Conservation (phyloP, 2,113 vertebrate species). For the Hippocampus comes region DNA sequence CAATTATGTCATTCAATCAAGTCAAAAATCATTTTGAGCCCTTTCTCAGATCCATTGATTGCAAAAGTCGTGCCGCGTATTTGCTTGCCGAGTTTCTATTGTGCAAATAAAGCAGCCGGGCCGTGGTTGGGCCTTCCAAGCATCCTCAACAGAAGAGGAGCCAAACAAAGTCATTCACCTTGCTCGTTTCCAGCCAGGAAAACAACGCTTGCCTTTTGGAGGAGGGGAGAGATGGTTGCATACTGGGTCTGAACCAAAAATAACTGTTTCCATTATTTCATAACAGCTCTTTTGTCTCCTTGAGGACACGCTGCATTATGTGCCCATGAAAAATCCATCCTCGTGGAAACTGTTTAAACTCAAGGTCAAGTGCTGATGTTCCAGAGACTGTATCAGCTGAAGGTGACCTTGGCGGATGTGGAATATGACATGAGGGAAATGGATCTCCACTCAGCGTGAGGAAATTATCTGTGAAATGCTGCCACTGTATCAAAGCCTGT, state of each 20-base stretch:
- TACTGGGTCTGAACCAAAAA: constrained; percentile 41
- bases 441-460: constrained; percentile 58
- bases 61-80: constrained; percentile 61
- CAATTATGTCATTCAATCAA: constrained; percentile 80
- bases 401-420: constrained; percentile 72
- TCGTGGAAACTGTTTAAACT: constrained; percentile 61
- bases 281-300: constrained; percentile 59
- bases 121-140: constrained; percentile 31
- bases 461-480: constrained; percentile 72
- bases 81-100: constrained; percentile 50
- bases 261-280: constrained; percentile 59
- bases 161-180: constrained; percentile 63
- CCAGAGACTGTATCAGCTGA: constrained; percentile 52
- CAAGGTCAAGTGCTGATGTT: constrained; percentile 68
- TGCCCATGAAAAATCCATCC: constrained; percentile 64
- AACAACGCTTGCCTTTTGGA: constrained; percentile 28
- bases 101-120: constrained; percentile 58
- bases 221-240: constrained; percentile 18
- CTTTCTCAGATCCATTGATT: constrained; percentile 68
- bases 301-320: constrained; percentile 59
- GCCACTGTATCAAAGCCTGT: constrained; percentile 63
- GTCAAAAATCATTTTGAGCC: constrained; percentile 68
- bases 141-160: constrained; percentile 35
- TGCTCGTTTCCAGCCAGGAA: constrained; percentile 30
- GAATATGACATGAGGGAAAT: constrained; percentile 70